Percentiles rank a stretch among this genome's conserved stretches.
Evolutionary conservation across 35 echinoderm and acorn worm species (phyloP).

Genomic region (Chiridota heheva): DNA sequence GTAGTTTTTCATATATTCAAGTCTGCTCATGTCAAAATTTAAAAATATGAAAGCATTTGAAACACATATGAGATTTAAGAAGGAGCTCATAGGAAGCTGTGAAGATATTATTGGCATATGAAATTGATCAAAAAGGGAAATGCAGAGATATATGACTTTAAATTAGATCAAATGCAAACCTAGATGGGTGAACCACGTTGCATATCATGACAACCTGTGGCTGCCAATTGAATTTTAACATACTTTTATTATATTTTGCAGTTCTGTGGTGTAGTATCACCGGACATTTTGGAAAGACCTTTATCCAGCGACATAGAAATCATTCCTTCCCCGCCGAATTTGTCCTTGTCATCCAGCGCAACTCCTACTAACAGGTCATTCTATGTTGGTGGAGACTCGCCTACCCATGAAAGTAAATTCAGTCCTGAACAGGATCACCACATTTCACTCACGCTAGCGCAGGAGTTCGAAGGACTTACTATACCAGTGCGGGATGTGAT

Average conservation of each 20-base stretch:
- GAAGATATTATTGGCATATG: too few relatives aligned
- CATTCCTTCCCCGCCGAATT: slow-evolving; percentile 48
- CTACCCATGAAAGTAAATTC: neutral
- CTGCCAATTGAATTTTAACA: too few relatives aligned
- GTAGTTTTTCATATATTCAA: too few relatives aligned
- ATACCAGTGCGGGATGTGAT: slow-evolving; percentile 47
- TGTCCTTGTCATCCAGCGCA: neutral
- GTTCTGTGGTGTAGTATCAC: slow-evolving; percentile 78
- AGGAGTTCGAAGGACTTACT: slow-evolving; percentile 38
- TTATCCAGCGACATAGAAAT: slow-evolving; percentile 52
- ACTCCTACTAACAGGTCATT: slow-evolving; percentile 26
- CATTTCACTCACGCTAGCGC: slow-evolving; percentile 27
- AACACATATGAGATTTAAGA: too few relatives aligned
- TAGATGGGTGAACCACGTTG: too few relatives aligned
- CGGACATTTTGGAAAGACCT: slow-evolving; percentile 44
- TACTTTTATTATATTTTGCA: slow-evolving; percentile 4
- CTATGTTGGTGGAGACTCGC: slow-evolving; percentile 36
- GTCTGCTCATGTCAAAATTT: too few relatives aligned
- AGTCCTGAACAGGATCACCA: slow-evolving; percentile 4
- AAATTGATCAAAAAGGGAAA: too few relatives aligned
- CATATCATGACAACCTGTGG: too few relatives aligned
- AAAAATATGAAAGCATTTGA: too few relatives aligned
- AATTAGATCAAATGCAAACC: too few relatives aligned
- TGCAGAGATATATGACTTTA: too few relatives aligned
- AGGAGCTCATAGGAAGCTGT: too few relatives aligned